Conservation (phyloP, 2,113 vertebrate genomes). For the Parotia lawesii region DNA sequence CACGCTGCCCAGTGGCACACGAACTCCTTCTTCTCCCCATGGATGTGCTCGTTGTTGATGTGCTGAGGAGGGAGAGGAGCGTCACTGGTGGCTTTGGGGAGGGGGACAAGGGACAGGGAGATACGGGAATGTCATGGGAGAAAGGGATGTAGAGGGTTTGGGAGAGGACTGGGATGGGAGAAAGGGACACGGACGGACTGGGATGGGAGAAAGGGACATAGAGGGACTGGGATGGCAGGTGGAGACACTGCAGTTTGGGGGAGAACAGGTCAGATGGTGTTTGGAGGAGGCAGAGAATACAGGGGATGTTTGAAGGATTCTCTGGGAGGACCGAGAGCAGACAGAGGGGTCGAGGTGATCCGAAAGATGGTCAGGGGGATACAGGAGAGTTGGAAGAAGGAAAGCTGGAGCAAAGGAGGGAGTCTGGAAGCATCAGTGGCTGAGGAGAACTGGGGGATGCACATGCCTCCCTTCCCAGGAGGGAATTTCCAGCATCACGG, state of each 20-base stretch:
- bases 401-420: neutral
- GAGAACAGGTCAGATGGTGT: neutral
- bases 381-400: fast-evolving
- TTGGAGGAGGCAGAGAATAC: neutral
- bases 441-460: neutral
- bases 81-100: neutral
- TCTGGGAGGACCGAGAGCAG: neutral
- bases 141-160: neutral
- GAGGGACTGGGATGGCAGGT: neutral
- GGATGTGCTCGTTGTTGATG: constrained; percentile 98
- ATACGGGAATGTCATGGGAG: fast-evolving
- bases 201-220: neutral
- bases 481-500: neutral
- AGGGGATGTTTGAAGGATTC: neutral
- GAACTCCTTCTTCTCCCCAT: constrained; percentile 97
- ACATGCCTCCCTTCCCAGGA: neutral
- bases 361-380: neutral
- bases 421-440: neutral
- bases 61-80: constrained; percentile 74
- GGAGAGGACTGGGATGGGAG: neutral
- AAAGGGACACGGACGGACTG: neutral
- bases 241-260: neutral
- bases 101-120: neutral
- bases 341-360: neutral
- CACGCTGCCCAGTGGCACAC: constrained; percentile 97